Evolutionary conservation across 2,888 invertebrate species (phyloP).

Genomic region (Melikaiella ostensackeni): DNA sequence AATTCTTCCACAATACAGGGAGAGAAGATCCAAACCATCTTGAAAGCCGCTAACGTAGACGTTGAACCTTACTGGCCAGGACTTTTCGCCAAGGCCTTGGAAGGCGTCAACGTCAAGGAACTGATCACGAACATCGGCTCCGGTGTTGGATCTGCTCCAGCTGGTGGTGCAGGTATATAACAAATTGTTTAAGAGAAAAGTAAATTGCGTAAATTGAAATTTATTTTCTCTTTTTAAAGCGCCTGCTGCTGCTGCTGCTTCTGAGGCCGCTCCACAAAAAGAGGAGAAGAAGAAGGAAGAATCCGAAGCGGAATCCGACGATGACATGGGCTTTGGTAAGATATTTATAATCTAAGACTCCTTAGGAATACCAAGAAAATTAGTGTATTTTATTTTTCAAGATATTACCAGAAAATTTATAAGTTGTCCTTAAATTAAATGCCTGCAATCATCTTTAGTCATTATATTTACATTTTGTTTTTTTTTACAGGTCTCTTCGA

Average conservation of each 20-base stretch:
- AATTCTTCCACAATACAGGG: slow-evolving; percentile 80
- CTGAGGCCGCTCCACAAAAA: slow-evolving; percentile 81
- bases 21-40: slow-evolving; percentile 97
- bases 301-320: slow-evolving; percentile 90
- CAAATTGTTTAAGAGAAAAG: neutral
- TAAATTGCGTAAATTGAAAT: neutral
- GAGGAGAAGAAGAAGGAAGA: slow-evolving; percentile 90
- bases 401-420: neutral
- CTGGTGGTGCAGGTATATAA: slow-evolving; percentile 80
- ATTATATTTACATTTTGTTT: slow-evolving; percentile 2
- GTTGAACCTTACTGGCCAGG: slow-evolving; percentile 99
- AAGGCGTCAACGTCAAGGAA: slow-evolving; percentile 95
- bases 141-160: slow-evolving; percentile 91
- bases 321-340: slow-evolving; percentile 96
- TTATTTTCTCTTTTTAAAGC: slow-evolving; percentile 42
- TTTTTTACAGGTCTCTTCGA: slow-evolving; percentile 52
- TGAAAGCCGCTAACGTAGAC: slow-evolving; percentile 97
- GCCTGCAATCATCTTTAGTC: too few species aligned
- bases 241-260: slow-evolving; percentile 81
- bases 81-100: slow-evolving; percentile 97
- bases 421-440: neutral
- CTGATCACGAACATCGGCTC: slow-evolving; percentile 96
- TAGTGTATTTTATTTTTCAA: too few species aligned
- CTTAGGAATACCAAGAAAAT: too few species aligned
- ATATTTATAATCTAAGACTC: slow-evolving; percentile 21